Conservation (phyloP, 2,797 vertebrate genomes). For the Eleutherodactylus coqui region DNA sequence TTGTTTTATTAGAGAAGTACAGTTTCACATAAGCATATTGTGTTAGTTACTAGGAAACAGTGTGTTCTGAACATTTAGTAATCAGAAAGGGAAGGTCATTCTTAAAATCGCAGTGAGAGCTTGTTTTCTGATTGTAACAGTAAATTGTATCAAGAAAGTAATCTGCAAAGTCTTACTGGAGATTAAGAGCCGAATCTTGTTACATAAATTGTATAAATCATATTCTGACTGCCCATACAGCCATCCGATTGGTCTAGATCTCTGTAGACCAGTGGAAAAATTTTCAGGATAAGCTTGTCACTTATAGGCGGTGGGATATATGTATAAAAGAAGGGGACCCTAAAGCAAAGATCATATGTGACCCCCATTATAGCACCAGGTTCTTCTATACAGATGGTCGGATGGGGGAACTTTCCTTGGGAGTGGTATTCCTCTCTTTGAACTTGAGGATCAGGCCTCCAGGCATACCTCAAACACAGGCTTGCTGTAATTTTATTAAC, state of each 20-base stretch:
- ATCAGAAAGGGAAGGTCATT: conserved; percentile 41
- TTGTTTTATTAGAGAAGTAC: conserved; percentile 17
- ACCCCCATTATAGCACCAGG: not conserved
- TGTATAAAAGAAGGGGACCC: not conserved
- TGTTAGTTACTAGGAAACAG: conserved; percentile 55
- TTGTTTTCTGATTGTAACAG: conserved; percentile 11
- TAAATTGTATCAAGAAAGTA: not conserved
- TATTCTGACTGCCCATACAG: not conserved
- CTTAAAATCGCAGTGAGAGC: not conserved
- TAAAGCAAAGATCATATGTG: not conserved
- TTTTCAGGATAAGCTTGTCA: not conserved
- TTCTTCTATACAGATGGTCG: no score
- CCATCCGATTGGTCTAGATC: not conserved
- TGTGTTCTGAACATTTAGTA: conserved; percentile 15
- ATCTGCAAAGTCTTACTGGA: not conserved
- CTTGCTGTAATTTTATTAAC: no score
- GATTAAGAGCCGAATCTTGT: not conserved
- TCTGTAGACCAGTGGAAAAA: not conserved
- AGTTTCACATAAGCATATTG: conserved; percentile 24
- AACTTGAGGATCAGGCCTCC: no score
- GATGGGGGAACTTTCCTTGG: no score
- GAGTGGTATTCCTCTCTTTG: no score
- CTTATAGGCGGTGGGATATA: not conserved
- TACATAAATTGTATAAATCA: not conserved
- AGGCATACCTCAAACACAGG: no score